Evolutionary conservation across 2,797 vertebrate species (phyloP).

Genomic region (Alca torda): DNA sequence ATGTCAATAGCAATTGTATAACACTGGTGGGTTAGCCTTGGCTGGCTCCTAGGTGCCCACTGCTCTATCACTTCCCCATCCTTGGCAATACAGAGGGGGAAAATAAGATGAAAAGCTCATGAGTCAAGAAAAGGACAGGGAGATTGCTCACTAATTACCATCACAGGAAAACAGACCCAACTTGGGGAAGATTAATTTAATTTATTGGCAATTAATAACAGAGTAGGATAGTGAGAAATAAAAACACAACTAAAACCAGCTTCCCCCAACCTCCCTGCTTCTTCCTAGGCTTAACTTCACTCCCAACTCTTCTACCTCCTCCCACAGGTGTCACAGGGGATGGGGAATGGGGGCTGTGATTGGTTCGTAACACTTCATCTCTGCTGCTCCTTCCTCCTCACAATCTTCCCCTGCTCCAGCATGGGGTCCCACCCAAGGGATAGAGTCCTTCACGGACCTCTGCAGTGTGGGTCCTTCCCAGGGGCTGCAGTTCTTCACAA

Average conservation of each 20-base stretch:
- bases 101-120: neutral
- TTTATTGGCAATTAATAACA: neutral
- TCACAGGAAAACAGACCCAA: neutral
- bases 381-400: neutral
- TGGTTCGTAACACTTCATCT: neutral
- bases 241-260: neutral
- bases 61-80: neutral
- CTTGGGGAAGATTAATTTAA: neutral
- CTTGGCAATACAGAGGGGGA: neutral
- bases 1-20: neutral
- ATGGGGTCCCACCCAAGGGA: fast-evolving
- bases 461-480: neutral
- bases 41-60: neutral
- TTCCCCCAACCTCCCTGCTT: neutral
- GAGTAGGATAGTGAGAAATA: neutral
- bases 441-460: neutral
- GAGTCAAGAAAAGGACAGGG: neutral
- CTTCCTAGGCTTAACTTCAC: neutral
- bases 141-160: neutral
- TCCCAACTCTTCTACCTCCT: neutral
- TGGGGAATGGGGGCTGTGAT: neutral
- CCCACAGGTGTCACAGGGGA: neutral
- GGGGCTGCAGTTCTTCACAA: too few relatives aligned
- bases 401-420: neutral
- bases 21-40: neutral